Evolutionary conservation across 2,888 invertebrate genomes (phyloP).

Genomic region (Loripinus fragilis): DNA sequence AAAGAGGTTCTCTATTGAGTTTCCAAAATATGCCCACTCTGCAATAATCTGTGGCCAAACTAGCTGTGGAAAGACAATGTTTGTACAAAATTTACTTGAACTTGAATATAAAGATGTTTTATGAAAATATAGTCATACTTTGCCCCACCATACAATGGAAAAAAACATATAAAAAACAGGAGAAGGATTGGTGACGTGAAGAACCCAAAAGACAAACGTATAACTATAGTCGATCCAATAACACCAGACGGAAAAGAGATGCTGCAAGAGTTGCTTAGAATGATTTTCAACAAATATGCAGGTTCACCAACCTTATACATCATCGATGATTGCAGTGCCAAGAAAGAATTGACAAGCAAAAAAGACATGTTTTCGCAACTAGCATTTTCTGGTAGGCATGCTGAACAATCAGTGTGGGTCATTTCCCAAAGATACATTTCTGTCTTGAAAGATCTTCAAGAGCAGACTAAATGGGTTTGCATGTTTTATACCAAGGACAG

Average conservation of each 20-base stretch:
- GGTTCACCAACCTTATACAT: conserved; percentile 51
- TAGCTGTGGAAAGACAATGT: conserved; percentile 47
- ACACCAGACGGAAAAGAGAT: conserved; percentile 29
- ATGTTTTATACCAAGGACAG: conserved; percentile 41
- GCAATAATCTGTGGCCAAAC: conserved; percentile 44
- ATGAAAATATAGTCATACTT: conserved; percentile 47
- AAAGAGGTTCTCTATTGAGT: background rate
- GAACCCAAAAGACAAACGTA: conserved; percentile 39
- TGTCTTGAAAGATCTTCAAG: conserved; percentile 50
- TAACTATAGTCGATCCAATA: conserved; percentile 39
- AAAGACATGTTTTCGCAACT: conserved; percentile 20
- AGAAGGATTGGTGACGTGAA: conserved; percentile 31
- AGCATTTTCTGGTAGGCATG: conserved; percentile 50
- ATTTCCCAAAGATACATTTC: conserved; percentile 54
- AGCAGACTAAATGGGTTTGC: conserved; percentile 45
- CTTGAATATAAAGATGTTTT: conserved; percentile 12
- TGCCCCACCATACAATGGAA: conserved; percentile 40
- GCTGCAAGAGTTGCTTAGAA: conserved; percentile 39
- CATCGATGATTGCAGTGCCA: conserved; percentile 33
- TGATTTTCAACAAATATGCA: conserved; percentile 39
- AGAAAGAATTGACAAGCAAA: no score
- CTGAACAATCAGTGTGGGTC: conserved; percentile 51
- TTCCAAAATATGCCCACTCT: conserved; percentile 23
- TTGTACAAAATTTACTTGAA: conserved; percentile 29
- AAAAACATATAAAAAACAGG: conserved; percentile 33